Evolutionary conservation across 1,140 invertebrate species (phyloP).

Genomic region (Monochamus saltuarius): DNA sequence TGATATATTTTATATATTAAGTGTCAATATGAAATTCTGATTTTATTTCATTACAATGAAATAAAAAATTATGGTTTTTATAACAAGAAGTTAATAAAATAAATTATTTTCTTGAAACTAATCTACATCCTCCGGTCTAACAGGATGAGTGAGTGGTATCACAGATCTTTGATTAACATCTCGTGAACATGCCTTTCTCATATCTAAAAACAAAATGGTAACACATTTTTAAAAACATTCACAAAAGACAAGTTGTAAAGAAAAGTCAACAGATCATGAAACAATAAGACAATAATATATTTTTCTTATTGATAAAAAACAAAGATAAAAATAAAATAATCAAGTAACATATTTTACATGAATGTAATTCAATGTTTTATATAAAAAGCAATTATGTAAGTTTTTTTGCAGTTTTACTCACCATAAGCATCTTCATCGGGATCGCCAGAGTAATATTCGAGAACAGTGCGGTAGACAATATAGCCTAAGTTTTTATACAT

Average conservation of each 20-base stretch:
- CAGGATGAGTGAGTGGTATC: conserved; percentile 90
- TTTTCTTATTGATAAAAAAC: neutral
- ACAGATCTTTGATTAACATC: conserved; percentile 93
- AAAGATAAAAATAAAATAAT: neutral
- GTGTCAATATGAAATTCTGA: too few species aligned
- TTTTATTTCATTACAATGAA: too few species aligned
- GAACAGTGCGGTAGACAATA: conserved; percentile 91
- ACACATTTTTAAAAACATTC: neutral
- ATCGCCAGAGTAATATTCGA: conserved; percentile 97
- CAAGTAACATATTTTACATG: neutral
- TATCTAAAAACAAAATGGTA: conserved; percentile 73
- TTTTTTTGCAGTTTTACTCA: too few species aligned
- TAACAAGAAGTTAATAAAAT: too few species aligned
- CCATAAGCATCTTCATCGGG: conserved; percentile 99
- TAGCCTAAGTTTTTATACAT: conserved; percentile 99
- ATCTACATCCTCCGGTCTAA: conserved; percentile 93
- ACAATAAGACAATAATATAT: too few species aligned
- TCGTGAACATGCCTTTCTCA: conserved; percentile 95
- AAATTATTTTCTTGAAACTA: too few species aligned
- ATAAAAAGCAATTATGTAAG: neutral
- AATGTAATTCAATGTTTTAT: neutral
- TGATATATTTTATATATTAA: too few species aligned
- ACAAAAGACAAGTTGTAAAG: neutral
- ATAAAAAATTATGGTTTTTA: too few species aligned
- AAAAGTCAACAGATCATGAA: too few species aligned